A percentile compares a stretch with the other conserved stretches of the same genome.
phyloP scores from a whole-genome alignment of 2,797 vertebrate species.

The Clarias pachynema region DNA sequence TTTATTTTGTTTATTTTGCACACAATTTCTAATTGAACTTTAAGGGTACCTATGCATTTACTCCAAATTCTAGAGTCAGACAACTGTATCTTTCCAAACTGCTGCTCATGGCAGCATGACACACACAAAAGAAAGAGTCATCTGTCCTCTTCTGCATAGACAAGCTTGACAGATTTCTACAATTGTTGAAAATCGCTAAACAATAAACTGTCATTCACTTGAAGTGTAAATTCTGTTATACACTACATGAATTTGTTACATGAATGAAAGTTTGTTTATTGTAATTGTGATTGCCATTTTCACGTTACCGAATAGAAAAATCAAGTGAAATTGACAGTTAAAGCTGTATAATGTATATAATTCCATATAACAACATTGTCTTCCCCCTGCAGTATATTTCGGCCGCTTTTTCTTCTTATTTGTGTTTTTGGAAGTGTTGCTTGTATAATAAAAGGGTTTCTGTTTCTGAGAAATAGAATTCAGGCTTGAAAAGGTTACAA shows the following conservation, averaged over 20 bases:
- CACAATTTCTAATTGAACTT: too few species aligned
- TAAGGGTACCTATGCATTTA: too few species aligned
- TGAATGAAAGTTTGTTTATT: not conserved
- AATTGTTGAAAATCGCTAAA: not conserved
- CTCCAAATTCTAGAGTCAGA: not conserved
- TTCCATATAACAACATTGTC: not conserved
- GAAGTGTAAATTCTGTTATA: not conserved
- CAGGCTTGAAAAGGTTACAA: conserved; percentile 9
- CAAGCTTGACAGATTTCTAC: not conserved
- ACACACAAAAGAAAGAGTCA: not conserved
- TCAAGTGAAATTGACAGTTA: not conserved
- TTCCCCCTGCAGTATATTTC: not conserved
- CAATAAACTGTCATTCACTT: not conserved
- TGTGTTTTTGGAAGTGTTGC: conserved; percentile 5
- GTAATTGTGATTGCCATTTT: not conserved
- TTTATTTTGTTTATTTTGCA: too few species aligned
- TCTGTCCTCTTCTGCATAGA: not conserved
- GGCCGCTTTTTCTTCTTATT: not conserved
- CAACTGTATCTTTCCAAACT: not conserved
- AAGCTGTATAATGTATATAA: not conserved
- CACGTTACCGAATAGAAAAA: conserved; percentile 1
- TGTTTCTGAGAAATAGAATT: conserved; percentile 16
- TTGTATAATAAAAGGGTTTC: conserved; percentile 13
- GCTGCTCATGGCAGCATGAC: not conserved
- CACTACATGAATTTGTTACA: not conserved